Base-by-base conservation (phyloP, 1,140 invertebrate genomes). In the Aphaenogaster ashmeadi region DNA sequence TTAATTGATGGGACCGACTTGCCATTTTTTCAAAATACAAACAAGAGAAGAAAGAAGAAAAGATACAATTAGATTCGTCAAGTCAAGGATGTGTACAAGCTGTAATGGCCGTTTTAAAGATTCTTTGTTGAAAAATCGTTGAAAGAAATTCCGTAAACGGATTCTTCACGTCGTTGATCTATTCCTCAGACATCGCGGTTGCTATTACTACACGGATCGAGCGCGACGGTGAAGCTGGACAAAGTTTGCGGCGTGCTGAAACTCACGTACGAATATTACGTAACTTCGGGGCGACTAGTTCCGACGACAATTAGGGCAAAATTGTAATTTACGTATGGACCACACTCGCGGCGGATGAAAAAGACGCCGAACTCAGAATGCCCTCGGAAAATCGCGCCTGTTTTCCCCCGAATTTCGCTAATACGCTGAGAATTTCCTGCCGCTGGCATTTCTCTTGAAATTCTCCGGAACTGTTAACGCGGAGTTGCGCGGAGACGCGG, bases 181-280 rank as follows among this genome's bases (percentile, higher is more conserved):
- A 15, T 60, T 75, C n/a, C 54, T 13, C 52, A 56, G 64, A 47
- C 69, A 58, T 81, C 64, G 47, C 64, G 41, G 7, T 60, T 60
- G 52, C 41, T 27, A 74, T 75, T 60, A 47, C 27, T 13, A 13
- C 41, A 15, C 69, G 80, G 41, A 74, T 60, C 54, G 80, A 44
- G 64, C 27, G 21, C 69, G 41, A 11, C 33, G 66, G 38, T 8
- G 69, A 50, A 74, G 8, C 66, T 33, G 77, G 66, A 41, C 80
- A 75, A 84, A 84, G 69, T 84, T 84, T 60, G 80, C 69, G 69
- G 54, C 69, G 27, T 38, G 69, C 18, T 36, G 69, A 84, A 84
- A 84, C 80, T 84, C 80, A 84, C 80, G 69, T 84, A 74, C 80
- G 80, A 75, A 84, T 84, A 84, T 84, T 84, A 84, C 80, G 80